Evolutionary conservation across 23 tunicate genomes (phyloP).

Genomic region (Styela clava): DNA sequence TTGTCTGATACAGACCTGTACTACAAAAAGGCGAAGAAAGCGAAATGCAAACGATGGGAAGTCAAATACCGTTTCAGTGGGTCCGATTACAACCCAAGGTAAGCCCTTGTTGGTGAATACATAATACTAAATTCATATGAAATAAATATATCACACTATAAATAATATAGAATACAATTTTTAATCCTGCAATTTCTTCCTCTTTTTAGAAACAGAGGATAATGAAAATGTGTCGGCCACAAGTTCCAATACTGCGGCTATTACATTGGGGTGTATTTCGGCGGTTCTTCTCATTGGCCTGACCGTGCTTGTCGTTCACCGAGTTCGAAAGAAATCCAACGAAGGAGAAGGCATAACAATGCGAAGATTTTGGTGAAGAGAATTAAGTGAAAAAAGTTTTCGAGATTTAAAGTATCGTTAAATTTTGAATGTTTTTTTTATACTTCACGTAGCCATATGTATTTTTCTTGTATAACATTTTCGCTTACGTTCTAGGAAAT

Average conservation of each 20-base stretch:
- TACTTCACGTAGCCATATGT: background rate
- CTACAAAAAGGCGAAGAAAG: too few species aligned
- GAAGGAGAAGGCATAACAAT: background rate
- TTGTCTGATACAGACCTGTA: too few species aligned
- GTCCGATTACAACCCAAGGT: background rate
- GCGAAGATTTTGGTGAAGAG: background rate
- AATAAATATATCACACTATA: background rate
- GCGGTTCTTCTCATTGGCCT: background rate
- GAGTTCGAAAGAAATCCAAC: conserved; percentile 1
- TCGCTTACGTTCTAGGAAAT: background rate
- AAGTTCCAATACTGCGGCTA: background rate
- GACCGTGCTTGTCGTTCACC: background rate
- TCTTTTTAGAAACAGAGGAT: too few species aligned
- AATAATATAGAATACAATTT: background rate
- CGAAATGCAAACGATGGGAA: too few species aligned
- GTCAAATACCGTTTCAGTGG: background rate
- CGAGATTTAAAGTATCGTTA: too few species aligned
- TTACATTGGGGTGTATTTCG: background rate
- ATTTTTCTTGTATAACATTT: too few species aligned
- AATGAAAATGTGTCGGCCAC: too few species aligned
- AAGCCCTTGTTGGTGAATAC: background rate
- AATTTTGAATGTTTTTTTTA: too few species aligned
- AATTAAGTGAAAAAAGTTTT: too few species aligned
- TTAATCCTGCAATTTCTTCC: too few species aligned
- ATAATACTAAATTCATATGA: background rate